A percentile compares a stretch with the other conserved stretches of the same genome.
Conservation (phyloP, 2,888 invertebrate species). For the Dyspetes luteomarginatus region DNA sequence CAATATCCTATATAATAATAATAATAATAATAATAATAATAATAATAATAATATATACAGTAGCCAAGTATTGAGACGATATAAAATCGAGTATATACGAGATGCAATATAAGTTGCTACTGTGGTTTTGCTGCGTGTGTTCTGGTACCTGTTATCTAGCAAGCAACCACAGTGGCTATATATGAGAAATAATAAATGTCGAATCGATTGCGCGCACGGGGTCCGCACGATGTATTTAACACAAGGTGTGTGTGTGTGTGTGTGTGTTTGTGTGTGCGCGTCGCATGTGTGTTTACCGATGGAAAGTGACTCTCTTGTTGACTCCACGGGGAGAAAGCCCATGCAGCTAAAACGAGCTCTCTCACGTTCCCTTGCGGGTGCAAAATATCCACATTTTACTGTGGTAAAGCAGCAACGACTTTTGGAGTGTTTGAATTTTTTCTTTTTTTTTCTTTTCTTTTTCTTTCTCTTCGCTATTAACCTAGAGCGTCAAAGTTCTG, state of each 20-base stretch:
- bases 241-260: too few species aligned
- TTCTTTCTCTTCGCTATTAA: neutral
- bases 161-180: slow-evolving; percentile 61
- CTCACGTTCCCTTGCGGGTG: slow-evolving; percentile 41
- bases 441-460: neutral
- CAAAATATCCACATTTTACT: slow-evolving; percentile 36
- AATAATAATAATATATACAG: slow-evolving; percentile 27
- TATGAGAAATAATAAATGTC: slow-evolving; percentile 70
- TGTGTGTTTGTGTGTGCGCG: too few species aligned
- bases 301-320: slow-evolving; percentile 64
- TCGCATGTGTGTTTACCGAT: slow-evolving; percentile 54
- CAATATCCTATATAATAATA: slow-evolving; percentile 19
- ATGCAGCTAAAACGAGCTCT: slow-evolving; percentile 47
- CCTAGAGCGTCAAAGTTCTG: too few species aligned
- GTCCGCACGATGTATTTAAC: too few species aligned
- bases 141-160: slow-evolving; percentile 62
- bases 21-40: too few species aligned
- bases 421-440: too few species aligned
- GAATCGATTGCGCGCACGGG: slow-evolving; percentile 59
- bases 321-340: slow-evolving; percentile 66
- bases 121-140: slow-evolving; percentile 37
- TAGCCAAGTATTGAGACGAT: slow-evolving; percentile 35
- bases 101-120: slow-evolving; percentile 61
- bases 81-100: slow-evolving; percentile 47
- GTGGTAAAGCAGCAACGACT: slow-evolving; percentile 30